Evolutionary conservation across 2,797 vertebrate genomes (phyloP), one percentile per base, ranked within the genome.

Genomic region (Fistularia tabacaria): DNA sequence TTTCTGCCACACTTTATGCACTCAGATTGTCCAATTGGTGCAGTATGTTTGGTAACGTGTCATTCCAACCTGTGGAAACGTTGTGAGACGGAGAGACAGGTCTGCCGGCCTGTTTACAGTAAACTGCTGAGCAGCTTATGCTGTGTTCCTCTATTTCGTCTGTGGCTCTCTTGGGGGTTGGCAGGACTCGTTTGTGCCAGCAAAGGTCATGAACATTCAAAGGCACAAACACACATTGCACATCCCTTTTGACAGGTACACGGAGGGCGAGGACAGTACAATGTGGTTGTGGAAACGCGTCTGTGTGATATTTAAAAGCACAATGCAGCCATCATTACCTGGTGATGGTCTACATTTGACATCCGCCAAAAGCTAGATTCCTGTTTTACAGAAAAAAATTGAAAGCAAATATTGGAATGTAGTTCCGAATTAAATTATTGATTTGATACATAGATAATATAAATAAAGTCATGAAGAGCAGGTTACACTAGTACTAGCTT

Each of bases 91-190:
- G 57, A 46, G 54, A 44, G 69, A 45, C 11, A 43, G 46, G 53
- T 46, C 64, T 61, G 10, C 25, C 25, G 55, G 57, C 55, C 63
- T 71, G 71, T 77, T 85, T 77, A 83, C 76, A 53, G 81, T 74
- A 73, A 83, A 81, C 69, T 67, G 73, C 76, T 69, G 71, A 74
- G 57, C 55, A 53, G 51, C 62, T 58, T 45, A 57, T 57, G 58
- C 55, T 48, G 56, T 53, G 25, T 25, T 54, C 54, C 58, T 58
- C 10, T 40, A 40, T 70, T 57, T 58, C 57, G 63, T 65, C 54
- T 50, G 55, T 7, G 44, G 51, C 42, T 63, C 65, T 42, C 14
- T 1, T 8, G 51, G 58, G 63, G 47, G 41, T 54, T 25, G 2
- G 9, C 14, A 43, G 39, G 51, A 66, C 60, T 69, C 49, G 57